These are phyloP conservation scores for Ceyx melanurus DNA, from an alignment of 2,113 vertebrate genomes.

Conservation along the genomic window DNA sequence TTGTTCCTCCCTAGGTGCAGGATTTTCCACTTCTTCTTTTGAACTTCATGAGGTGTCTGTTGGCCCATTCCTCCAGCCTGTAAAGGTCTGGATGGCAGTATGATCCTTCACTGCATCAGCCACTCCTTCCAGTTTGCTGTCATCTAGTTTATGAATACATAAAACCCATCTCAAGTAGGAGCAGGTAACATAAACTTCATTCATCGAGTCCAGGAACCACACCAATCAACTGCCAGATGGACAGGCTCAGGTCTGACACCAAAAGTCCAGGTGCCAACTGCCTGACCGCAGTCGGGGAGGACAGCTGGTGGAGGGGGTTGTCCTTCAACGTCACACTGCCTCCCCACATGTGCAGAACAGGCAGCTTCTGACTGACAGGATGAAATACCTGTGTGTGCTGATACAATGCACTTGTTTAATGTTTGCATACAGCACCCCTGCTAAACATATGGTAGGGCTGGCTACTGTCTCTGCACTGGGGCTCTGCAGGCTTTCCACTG, in stretches of 20 bases:
- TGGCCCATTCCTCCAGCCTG: background rate
- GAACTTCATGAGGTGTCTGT: background rate
- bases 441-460: background rate
- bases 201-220: background rate
- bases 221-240: background rate
- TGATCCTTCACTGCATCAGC: accelerated
- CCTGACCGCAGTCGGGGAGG: accelerated
- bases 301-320: background rate
- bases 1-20: background rate
- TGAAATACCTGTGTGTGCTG: background rate
- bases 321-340: accelerated
- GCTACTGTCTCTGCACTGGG: accelerated
- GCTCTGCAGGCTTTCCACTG: background rate
- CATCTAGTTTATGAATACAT: background rate
- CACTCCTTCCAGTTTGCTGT: background rate
- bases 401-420: background rate
- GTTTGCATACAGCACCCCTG: background rate
- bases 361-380: background rate
- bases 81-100: background rate
- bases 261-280: background rate
- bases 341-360: accelerated
- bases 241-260: background rate
- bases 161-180: background rate
- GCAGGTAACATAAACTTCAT: background rate
- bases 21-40: background rate